Base-by-base conservation (phyloP, 2,888 invertebrate genomes). In the Thera britannica region DNA sequence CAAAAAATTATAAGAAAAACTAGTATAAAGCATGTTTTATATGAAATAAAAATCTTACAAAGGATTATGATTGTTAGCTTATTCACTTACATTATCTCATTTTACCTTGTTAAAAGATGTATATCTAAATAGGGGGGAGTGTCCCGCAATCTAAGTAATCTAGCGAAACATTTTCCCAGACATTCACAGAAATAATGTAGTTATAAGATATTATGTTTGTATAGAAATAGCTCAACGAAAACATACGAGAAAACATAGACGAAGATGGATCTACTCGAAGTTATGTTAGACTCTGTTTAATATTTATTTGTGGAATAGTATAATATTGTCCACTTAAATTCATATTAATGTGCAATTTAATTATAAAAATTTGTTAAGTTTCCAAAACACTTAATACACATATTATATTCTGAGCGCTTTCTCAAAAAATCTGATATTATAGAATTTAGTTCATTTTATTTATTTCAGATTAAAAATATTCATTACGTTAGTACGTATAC, bases 61-160 rank as follows among this genome's bases (percentile, higher is more conserved):
- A 60, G 36, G 41, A 41, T 60, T 52, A 60, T 44, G 9, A 23
- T 55, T 62, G 6, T 61, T 54, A 54, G 54, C 54, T 46, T 61
- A 51, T 49, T 38, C 23, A 48, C 41, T 49, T 48, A 38, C 38
- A 55, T 59, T 48, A n/a, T 38, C 57, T 57, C 57, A 68, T 64
- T 62, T 57, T 36, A 55, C 51, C 57, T 67, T 62, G 66, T 70
- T 62, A 67, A 65, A 56, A 65, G 67, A 70, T 70, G 44, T 41
- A 34, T 56, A 70, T 68, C 72, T 72, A 62, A 70, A 66, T 61
- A 41, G 56, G 44, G 48, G 41, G 71, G 71, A 48, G 68, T 61
- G 68, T 68, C 61, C 41, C 58, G 60, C 60, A 65, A 70, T 70
- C 63, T 58, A 67, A 5, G 35, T 35, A 58, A 64, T 64, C 54